phyloP scores from a whole-genome alignment of 2,797 vertebrate species.

The Rhinichthys osculus region DNA sequence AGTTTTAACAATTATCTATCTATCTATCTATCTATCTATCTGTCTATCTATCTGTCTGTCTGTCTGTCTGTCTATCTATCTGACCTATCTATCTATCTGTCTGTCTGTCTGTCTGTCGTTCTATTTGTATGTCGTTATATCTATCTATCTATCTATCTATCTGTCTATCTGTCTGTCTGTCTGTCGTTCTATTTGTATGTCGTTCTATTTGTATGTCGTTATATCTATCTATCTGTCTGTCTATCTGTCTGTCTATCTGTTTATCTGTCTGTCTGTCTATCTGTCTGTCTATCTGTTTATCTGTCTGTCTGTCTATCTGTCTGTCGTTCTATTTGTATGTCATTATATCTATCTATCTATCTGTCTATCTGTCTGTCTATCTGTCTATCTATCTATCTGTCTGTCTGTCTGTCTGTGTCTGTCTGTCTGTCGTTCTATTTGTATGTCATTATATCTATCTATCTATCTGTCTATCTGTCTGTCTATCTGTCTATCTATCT shows the following conservation, averaged over 20 bases:
- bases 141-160: neutral
- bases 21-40: neutral
- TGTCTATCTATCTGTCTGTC: neutral
- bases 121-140: neutral
- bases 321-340: neutral
- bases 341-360: accelerated
- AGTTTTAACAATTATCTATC: neutral
- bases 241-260: neutral
- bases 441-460: too few species aligned
- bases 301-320: neutral
- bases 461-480: too few species aligned
- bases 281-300: accelerated
- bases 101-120: accelerated
- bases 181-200: too few species aligned
- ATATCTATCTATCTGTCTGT: accelerated
- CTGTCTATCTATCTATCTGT: neutral
- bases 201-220: too few species aligned
- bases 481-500: accelerated
- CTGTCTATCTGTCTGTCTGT: neutral
- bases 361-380: neutral
- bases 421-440: neutral
- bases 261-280: accelerated
- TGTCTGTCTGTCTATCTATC: neutral
- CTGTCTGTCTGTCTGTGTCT: neutral
- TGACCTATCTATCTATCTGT: neutral